These are phyloP conservation scores for Pecten maximus DNA, from an alignment of 2,888 invertebrate genomes.

Conservation along the genomic window DNA sequence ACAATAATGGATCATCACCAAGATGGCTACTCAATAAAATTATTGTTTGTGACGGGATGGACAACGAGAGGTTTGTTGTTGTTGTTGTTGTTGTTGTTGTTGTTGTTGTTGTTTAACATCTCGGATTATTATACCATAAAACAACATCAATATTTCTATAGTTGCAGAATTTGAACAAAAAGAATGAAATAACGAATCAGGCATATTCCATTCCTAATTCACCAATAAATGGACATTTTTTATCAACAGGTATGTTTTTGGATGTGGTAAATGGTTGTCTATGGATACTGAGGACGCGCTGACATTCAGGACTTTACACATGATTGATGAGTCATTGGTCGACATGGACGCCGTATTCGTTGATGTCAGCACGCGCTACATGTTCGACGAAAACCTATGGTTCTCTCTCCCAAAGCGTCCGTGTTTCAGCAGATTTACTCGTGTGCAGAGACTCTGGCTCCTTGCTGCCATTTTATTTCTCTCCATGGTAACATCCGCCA, in stretches of 20 bases:
- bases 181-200: no score
- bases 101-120: no score
- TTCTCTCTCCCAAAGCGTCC: conserved; percentile 65
- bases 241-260: conserved; percentile 60
- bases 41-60: conserved; percentile 58
- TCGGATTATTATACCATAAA: background rate
- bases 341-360: conserved; percentile 3
- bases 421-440: conserved; percentile 61
- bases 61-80: conserved; percentile 55
- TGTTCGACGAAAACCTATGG: conserved; percentile 69
- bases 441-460: conserved; percentile 65
- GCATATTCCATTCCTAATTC: no score
- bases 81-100: background rate
- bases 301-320: conserved; percentile 58
- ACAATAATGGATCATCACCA: conserved; percentile 52
- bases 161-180: no score
- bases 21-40: conserved; percentile 64
- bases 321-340: conserved; percentile 33
- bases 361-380: background rate
- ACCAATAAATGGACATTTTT: no score
- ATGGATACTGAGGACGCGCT: conserved; percentile 57
- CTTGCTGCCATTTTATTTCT: conserved; percentile 64
- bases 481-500: conserved; percentile 69
- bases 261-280: conserved; percentile 65
- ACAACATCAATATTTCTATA: no score